A percentile compares a stretch with the other conserved stretches of the same genome.
phyloP scores from a whole-genome alignment of 1,140 invertebrate species.

The Neelides sp. region DNA sequence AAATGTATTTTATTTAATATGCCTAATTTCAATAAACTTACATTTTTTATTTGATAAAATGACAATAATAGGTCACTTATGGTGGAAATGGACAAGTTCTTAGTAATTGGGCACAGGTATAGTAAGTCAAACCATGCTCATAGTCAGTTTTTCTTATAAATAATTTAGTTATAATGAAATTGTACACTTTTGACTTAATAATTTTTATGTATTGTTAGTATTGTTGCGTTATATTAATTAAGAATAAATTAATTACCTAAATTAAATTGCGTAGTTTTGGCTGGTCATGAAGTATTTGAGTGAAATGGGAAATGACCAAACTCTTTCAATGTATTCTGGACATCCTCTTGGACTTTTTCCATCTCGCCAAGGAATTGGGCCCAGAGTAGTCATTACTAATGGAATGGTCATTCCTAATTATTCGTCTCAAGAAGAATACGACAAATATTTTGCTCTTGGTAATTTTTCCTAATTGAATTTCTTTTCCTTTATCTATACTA shows the following conservation, averaged over 20 bases:
- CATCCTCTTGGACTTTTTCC: conserved; percentile 56
- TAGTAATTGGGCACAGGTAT: conserved; percentile 58
- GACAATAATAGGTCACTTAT: conserved; percentile 47
- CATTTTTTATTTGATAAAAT: no score
- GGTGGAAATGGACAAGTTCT: conserved; percentile 59
- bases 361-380: conserved; percentile 36
- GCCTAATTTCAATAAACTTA: conserved; percentile 8
- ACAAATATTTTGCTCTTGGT: conserved; percentile 48
- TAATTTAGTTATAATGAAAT: background rate
- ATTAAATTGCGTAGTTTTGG: conserved; percentile 47
- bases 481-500: conserved; percentile 4
- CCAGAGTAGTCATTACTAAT: conserved; percentile 55
- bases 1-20: background rate
- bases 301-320: conserved; percentile 48
- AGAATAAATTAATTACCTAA: conserved; percentile 4
- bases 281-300: conserved; percentile 48
- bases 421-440: conserved; percentile 42
- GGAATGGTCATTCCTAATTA: conserved; percentile 60
- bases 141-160: background rate
- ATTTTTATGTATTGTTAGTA: conserved; percentile 4
- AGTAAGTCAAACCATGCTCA: conserved; percentile 8
- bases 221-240: conserved; percentile 2
- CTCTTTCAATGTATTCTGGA: conserved; percentile 52
- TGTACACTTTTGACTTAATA: background rate
- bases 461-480: conserved; percentile 39